Conservation (phyloP, 2,113 vertebrate genomes). For the Pollachius pollachius region DNA sequence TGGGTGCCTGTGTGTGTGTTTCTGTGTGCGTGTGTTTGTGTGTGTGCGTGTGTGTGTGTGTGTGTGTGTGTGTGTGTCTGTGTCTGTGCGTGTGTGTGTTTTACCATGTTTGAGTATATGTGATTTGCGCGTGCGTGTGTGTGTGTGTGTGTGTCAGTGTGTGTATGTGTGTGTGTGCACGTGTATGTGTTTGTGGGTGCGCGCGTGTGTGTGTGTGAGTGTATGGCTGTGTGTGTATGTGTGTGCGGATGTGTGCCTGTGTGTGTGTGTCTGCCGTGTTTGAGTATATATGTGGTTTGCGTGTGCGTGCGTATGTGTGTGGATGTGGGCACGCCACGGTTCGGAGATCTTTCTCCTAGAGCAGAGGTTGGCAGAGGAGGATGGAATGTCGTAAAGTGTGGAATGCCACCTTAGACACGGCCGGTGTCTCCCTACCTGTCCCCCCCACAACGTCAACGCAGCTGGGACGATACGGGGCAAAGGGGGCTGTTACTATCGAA, state of each 20-base stretch:
- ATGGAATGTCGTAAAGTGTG: slow-evolving; percentile 39
- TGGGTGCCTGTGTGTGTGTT: slow-evolving; percentile 11
- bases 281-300: slow-evolving; percentile 18
- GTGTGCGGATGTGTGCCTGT: slow-evolving; percentile 11
- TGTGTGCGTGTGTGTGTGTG: slow-evolving; percentile 13
- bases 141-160: slow-evolving; percentile 8
- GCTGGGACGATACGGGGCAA: no score
- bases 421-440: no score
- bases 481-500: no score
- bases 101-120: slow-evolving; percentile 7
- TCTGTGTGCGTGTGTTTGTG: slow-evolving; percentile 14
- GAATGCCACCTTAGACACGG: slow-evolving; percentile 41
- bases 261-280: slow-evolving; percentile 9
- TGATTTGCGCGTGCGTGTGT: slow-evolving; percentile 6
- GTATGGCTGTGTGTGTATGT: slow-evolving; percentile 21
- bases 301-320: slow-evolving; percentile 9
- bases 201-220: slow-evolving; percentile 14
- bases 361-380: slow-evolving; percentile 19
- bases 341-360: not conserved
- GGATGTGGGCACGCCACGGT: slow-evolving; percentile 14
- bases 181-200: slow-evolving; percentile 9
- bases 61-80: slow-evolving; percentile 11
- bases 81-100: slow-evolving; percentile 16
- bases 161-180: slow-evolving; percentile 14
- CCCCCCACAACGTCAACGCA: not conserved